Evolutionary conservation across 2,113 vertebrate species (phyloP).

Genomic region (Equus quagga): DNA sequence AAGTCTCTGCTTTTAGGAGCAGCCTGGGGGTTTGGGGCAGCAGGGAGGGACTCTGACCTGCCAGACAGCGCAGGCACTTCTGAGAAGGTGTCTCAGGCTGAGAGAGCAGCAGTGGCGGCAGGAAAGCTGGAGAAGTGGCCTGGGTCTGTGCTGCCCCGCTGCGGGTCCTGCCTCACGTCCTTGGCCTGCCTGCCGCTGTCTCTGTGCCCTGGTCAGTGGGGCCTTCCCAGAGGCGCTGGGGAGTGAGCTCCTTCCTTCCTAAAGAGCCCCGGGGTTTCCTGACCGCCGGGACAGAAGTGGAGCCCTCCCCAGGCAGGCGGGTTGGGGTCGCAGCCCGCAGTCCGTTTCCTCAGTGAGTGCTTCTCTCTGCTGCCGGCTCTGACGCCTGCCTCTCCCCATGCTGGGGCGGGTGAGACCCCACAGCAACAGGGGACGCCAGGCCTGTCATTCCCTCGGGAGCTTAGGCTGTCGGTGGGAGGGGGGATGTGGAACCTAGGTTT

Average conservation of each 20-base stretch:
- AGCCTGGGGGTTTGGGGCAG: background rate
- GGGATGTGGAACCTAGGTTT: background rate
- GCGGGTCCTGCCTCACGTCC: too few species aligned
- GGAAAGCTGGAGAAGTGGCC: background rate
- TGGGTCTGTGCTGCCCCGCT: background rate
- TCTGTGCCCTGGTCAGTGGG: background rate
- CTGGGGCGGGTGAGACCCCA: background rate
- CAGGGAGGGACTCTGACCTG: background rate
- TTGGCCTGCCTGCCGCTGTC: background rate
- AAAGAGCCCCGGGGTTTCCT: background rate
- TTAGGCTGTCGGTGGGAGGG: background rate
- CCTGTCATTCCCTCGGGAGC: background rate
- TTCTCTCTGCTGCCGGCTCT: background rate
- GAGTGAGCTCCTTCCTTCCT: background rate
- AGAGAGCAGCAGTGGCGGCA: too few species aligned
- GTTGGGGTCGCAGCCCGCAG: background rate
- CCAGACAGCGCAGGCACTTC: background rate
- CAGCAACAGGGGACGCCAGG: background rate
- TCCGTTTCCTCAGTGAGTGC: background rate
- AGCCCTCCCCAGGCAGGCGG: rapidly evolving
- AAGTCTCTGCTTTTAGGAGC: constrained; percentile 2
- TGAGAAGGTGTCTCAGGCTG: background rate
- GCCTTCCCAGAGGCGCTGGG: background rate
- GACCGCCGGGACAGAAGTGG: background rate
- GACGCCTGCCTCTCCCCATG: background rate